A percentile compares a stretch with the other conserved stretches of the same genome.
Conservation (phyloP, 2,113 vertebrate genomes). For the Lasiurus cinereus region DNA sequence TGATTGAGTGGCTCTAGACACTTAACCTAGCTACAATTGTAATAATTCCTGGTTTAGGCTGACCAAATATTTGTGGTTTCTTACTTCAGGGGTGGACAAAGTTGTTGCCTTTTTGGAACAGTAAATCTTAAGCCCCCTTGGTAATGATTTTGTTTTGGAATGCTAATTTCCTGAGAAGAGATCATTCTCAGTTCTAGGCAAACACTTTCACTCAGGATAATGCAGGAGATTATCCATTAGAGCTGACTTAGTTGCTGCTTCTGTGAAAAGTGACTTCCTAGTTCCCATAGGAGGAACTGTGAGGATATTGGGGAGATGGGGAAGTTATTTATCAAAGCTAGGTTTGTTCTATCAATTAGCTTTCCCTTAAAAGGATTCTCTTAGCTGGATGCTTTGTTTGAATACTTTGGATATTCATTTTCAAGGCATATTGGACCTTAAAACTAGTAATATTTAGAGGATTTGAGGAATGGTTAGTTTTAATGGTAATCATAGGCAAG, state of each 20-base stretch:
- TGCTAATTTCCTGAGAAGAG: constrained; percentile 62
- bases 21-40: neutral
- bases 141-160: constrained; percentile 45
- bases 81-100: neutral
- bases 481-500: neutral
- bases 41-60: constrained; percentile 17
- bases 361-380: constrained; percentile 40
- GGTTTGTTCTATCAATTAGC: constrained; percentile 36
- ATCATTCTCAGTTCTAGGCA: constrained; percentile 36
- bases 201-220: neutral
- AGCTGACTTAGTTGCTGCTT: constrained; percentile 7
- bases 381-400: constrained; percentile 33
- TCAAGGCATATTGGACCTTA: neutral
- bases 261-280: constrained; percentile 39
- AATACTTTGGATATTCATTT: neutral
- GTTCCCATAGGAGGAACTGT: constrained; percentile 14
- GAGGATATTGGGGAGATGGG: neutral
- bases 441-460: neutral
- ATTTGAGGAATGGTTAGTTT: neutral
- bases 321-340: constrained; percentile 44
- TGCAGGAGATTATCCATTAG: constrained; percentile 1
- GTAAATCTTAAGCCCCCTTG: neutral
- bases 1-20: neutral
- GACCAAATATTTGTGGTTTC: neutral
- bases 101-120: neutral